A percentile compares a stretch with the other conserved stretches of the same genome.
phyloP scores from a whole-genome alignment of 2,888 invertebrate species.

The Cartodere bifasciata region DNA sequence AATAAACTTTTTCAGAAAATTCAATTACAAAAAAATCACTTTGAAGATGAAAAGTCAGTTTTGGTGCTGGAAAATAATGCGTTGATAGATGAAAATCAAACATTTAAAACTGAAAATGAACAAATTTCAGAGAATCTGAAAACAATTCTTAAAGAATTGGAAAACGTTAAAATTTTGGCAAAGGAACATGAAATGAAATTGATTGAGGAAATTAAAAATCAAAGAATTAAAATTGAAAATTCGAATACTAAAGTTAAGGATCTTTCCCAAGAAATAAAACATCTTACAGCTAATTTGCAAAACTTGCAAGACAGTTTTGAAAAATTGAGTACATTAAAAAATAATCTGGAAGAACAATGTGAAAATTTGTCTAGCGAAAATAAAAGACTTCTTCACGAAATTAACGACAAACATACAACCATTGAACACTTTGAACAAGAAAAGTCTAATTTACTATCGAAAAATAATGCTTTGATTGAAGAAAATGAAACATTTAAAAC shows the following conservation, averaged over 20 bases:
- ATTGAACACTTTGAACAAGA: slow-evolving; percentile 1
- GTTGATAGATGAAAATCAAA: background rate
- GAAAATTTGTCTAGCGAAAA: slow-evolving; percentile 1
- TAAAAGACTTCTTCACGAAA: background rate
- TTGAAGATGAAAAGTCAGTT: background rate
- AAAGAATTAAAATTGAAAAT: no score
- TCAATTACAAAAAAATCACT: background rate
- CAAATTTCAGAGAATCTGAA: no score
- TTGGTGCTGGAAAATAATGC: slow-evolving; percentile 1
- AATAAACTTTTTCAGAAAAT: background rate
- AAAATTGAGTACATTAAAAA: background rate
- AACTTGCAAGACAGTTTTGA: no score
- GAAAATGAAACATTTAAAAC: background rate
- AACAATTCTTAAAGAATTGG: no score
- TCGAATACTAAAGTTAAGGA: slow-evolving; percentile 8
- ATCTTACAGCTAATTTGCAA: background rate
- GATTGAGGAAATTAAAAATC: no score
- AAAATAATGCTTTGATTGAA: background rate
- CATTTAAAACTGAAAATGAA: no score
- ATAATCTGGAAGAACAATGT: background rate
- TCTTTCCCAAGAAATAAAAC: background rate
- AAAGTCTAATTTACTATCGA: background rate
- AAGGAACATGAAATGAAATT: no score
- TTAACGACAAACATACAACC: background rate
- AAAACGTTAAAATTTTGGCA: no score